Evolutionary conservation across 2,113 vertebrate genomes (phyloP).

Genomic region (Phylloscopus whistleri): DNA sequence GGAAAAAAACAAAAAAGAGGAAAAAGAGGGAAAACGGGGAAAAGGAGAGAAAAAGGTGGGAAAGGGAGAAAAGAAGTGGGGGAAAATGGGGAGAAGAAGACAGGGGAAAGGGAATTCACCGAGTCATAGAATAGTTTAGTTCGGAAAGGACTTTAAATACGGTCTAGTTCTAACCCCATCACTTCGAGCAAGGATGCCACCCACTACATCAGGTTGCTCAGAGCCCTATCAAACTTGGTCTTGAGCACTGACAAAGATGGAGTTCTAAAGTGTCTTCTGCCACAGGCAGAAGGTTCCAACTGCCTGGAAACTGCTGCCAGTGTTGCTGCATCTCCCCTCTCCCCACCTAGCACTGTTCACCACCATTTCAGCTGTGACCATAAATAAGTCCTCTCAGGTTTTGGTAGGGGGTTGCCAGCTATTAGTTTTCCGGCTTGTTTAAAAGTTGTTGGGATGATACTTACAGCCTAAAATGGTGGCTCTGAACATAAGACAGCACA

Average conservation of each 20-base stretch:
- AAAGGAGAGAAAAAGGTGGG: too few species aligned
- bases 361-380: neutral
- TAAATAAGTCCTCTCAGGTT: neutral
- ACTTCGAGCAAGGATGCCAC: neutral
- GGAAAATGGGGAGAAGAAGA: too few species aligned
- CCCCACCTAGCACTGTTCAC: rapidly evolving
- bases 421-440: neutral
- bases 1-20: neutral
- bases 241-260: neutral
- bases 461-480: neutral
- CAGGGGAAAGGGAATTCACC: neutral
- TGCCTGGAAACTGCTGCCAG: neutral
- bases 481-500: neutral
- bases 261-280: neutral
- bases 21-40: rapidly evolving
- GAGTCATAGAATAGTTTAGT: neutral
- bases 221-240: neutral
- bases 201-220: neutral
- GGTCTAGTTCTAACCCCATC: neutral
- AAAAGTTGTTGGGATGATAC: neutral
- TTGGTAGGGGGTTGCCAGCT: neutral
- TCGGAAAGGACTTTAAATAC: neutral
- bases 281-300: neutral
- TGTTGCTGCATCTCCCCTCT: neutral
- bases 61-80: neutral